phyloP scores from a whole-genome alignment of 2,113 vertebrate genomes.

The Alethe diademata region DNA sequence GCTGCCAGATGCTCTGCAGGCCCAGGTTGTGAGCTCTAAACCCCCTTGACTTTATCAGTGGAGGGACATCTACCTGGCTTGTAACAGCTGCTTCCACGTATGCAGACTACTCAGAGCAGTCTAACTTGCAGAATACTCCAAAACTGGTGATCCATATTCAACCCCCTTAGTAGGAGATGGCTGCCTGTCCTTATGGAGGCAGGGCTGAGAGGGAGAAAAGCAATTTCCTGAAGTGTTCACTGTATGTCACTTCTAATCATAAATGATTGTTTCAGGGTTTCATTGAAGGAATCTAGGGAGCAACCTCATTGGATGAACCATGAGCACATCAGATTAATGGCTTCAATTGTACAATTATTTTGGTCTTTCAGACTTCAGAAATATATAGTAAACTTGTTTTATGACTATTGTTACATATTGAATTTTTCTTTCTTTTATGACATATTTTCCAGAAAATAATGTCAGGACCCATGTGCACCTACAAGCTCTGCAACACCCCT shows the following conservation, averaged over 20 bases:
- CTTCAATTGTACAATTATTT: neutral
- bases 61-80: neutral
- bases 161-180: neutral
- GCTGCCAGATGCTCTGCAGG: neutral
- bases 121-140: neutral
- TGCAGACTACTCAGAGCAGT: neutral
- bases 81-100: rapidly evolving
- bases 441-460: neutral
- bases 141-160: neutral
- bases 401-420: neutral
- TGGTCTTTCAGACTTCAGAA: neutral
- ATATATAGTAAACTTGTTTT: neutral
- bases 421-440: neutral
- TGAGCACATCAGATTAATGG: neutral
- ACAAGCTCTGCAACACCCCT: neutral
- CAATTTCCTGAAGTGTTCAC: neutral
- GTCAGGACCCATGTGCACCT: neutral
- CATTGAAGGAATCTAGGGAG: neutral
- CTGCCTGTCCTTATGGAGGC: neutral
- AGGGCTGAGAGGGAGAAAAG: neutral
- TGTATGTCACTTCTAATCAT: neutral
- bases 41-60: neutral
- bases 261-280: neutral
- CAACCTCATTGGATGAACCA: neutral
- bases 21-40: neutral